Conservation (phyloP, 1,140 invertebrate species). For the Ips nitidus region DNA sequence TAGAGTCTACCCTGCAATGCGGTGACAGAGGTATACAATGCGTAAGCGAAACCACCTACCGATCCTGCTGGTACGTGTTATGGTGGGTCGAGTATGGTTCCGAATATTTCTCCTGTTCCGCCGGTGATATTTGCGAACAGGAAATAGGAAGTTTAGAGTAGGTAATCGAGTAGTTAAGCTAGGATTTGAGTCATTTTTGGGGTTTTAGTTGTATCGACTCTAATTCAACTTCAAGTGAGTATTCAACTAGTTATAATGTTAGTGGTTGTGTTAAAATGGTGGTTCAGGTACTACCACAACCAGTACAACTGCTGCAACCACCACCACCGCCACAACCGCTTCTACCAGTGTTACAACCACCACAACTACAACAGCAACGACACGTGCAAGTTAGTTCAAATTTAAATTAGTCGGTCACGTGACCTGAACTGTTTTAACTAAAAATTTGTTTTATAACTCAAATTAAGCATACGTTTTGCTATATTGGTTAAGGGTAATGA, state of each 20-base stretch:
- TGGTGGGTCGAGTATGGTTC: background rate
- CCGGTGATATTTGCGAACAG: background rate
- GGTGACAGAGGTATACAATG: constrained; percentile 11
- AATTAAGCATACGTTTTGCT: no score
- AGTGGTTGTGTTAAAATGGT: background rate
- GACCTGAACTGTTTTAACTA: no score
- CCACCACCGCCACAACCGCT: background rate
- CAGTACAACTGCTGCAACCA: background rate
- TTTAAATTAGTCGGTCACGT: no score
- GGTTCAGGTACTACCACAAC: background rate
- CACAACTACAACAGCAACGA: background rate
- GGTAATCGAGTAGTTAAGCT: no score
- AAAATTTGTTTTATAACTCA: no score
- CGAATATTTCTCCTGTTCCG: background rate
- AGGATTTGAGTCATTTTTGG: background rate
- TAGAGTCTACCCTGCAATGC: background rate
- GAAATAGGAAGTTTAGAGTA: background rate
- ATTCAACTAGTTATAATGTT: background rate
- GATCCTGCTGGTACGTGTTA: background rate
- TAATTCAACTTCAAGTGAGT: background rate
- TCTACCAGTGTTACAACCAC: background rate
- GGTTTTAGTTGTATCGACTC: background rate
- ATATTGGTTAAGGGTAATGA: no score
- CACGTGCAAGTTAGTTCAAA: background rate
- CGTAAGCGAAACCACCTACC: constrained; percentile 6